Percentiles rank a stretch among this genome's conserved stretches.
Conservation (phyloP, 64 coral and sea anemone genomes). For the Stichodactyla helianthus region DNA sequence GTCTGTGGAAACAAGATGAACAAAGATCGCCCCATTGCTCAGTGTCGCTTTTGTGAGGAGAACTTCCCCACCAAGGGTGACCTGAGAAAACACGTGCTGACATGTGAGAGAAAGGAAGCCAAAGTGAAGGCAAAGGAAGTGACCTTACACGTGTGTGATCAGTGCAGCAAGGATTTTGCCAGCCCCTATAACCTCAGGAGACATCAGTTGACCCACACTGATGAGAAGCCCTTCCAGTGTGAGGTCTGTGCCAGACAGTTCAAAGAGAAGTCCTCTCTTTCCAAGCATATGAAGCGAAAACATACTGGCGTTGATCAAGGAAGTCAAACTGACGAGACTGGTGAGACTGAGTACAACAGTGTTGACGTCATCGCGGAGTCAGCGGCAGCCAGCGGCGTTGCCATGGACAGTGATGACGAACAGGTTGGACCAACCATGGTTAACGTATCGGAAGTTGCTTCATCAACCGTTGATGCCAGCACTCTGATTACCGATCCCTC, state of each 20-base stretch:
- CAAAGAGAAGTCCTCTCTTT: conserved; percentile 98
- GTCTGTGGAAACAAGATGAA: conserved; percentile 92
- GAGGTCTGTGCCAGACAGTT: conserved; percentile 87
- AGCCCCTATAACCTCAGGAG: conserved; percentile 94
- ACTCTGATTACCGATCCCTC: conserved; percentile 62
- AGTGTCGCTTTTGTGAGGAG: conserved; percentile 92
- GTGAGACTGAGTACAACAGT: conserved; percentile 74
- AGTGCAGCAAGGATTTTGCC: conserved; percentile 96
- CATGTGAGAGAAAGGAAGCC: conserved; percentile 92
- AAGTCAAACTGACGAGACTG: conserved; percentile 88
- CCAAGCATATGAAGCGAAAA: conserved; percentile 97
- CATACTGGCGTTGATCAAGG: conserved; percentile 90
- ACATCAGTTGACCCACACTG: conserved; percentile 93
- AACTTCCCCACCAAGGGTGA: conserved; percentile 96
- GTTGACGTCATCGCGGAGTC: conserved; percentile 97
- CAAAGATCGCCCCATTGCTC: conserved; percentile 85
- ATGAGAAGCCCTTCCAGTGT: conserved; percentile 94
- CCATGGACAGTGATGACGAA: conserved; percentile 83
- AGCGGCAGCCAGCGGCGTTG: conserved; percentile 82
- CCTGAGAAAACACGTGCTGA: conserved; percentile 81
- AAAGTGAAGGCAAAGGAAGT: conserved; percentile 95
- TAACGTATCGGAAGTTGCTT: conserved; percentile 42
- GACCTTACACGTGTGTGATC: conserved; percentile 92
- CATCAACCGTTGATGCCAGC: conserved; percentile 86
- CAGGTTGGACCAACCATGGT: conserved; percentile 31